Evolutionary conservation across 2,888 invertebrate species (phyloP).

Genomic region (Andrena minutula): DNA sequence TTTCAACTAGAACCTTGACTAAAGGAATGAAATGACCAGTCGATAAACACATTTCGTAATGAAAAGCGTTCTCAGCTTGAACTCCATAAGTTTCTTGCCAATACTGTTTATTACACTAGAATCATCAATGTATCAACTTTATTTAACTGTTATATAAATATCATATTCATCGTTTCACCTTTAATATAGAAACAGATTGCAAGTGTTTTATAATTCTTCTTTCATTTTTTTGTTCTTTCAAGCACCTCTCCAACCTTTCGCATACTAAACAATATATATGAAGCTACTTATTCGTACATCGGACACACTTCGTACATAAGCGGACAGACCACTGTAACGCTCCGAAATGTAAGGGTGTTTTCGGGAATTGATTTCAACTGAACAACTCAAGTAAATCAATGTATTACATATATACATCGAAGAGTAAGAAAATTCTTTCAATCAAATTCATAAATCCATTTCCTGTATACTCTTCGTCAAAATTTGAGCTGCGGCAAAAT

Average conservation of each 20-base stretch:
- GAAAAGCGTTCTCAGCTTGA: not conserved
- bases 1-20: not conserved
- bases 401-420: no score
- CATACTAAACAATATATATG: constrained; percentile 10
- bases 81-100: constrained; percentile 9
- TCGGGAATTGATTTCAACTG: no score
- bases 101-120: constrained; percentile 4
- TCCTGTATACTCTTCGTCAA: no score
- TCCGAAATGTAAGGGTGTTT: no score
- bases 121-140: constrained; percentile 29
- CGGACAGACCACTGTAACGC: no score
- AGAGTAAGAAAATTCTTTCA: no score
- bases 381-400: no score
- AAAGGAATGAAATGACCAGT: not conserved
- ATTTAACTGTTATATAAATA: constrained; percentile 20
- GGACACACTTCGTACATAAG: constrained; percentile 11
- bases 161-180: constrained; percentile 11
- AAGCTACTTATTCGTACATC: constrained; percentile 16
- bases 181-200: constrained; percentile 31
- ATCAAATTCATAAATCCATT: no score
- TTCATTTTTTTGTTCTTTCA: constrained; percentile 22
- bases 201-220: constrained; percentile 26
- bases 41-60: not conserved
- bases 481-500: no score
- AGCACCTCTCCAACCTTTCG: constrained; percentile 32